A percentile compares a stretch with the other conserved stretches of the same genome.
phyloP scores from a whole-genome alignment of 2,113 vertebrate genomes.

The Bubo blakistoni region DNA sequence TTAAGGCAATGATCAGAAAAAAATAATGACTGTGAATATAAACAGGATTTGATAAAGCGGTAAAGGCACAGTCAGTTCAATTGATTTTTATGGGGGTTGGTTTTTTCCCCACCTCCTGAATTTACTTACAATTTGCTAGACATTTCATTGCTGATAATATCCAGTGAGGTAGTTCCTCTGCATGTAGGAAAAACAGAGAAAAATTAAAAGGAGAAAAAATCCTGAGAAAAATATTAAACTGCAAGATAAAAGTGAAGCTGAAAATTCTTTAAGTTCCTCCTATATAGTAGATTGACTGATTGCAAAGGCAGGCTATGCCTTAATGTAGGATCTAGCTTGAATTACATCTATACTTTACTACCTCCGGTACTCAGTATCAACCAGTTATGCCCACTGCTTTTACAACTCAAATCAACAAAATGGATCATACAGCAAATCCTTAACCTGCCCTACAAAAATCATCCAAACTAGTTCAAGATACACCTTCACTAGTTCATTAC shows the following conservation, averaged over 20 bases:
- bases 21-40: neutral
- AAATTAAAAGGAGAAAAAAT: neutral
- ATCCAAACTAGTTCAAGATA: neutral
- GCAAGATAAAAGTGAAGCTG: neutral
- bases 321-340: neutral
- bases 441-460: neutral
- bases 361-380: neutral
- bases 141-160: conserved; percentile 89
- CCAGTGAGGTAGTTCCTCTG: conserved; percentile 89
- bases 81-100: neutral
- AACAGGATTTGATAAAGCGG: neutral
- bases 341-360: neutral
- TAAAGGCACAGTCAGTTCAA: neutral
- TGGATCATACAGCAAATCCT: neutral
- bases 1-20: neutral
- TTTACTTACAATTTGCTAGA: conserved; percentile 86
- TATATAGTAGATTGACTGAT: neutral
- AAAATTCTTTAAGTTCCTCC: neutral
- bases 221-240: neutral
- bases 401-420: neutral
- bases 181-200: neutral
- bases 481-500: neutral
- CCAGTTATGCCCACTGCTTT: neutral
- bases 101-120: neutral
- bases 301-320: neutral